Evolutionary conservation across 2,888 invertebrate species (phyloP).

Genomic region (Slavum lentiscoides): DNA sequence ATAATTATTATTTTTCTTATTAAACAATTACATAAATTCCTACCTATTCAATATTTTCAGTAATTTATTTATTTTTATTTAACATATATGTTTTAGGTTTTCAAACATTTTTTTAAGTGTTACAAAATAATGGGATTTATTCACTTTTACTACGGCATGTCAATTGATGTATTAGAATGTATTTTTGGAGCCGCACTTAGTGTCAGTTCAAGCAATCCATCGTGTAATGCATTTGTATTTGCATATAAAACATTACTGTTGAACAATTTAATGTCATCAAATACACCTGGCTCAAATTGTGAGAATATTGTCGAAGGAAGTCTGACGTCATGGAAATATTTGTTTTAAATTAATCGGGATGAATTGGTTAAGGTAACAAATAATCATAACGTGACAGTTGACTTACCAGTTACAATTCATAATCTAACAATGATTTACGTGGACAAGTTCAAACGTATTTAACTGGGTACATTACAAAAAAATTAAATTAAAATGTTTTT

Average conservation of each 20-base stretch:
- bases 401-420: not conserved
- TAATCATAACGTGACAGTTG: not conserved
- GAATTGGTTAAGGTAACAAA: not conserved
- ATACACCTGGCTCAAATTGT: not conserved
- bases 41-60: too few species aligned
- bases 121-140: not conserved
- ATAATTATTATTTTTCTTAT: too few species aligned
- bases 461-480: not conserved
- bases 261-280: not conserved
- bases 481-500: slow-evolving; percentile 4
- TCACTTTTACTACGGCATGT: not conserved
- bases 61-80: not conserved
- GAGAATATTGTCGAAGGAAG: not conserved
- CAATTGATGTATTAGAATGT: not conserved
- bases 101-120: not conserved
- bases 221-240: not conserved
- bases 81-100: not conserved
- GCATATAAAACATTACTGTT: slow-evolving; percentile 15
- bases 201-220: slow-evolving; percentile 3
- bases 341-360: not conserved
- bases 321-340: not conserved
- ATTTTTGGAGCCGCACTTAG: not conserved
- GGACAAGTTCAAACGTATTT: not conserved
- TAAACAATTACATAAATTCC: too few species aligned
- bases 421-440: not conserved